Evolutionary conservation across 2,797 vertebrate genomes (phyloP).

Genomic region (Hypotaenidia philippensis): DNA sequence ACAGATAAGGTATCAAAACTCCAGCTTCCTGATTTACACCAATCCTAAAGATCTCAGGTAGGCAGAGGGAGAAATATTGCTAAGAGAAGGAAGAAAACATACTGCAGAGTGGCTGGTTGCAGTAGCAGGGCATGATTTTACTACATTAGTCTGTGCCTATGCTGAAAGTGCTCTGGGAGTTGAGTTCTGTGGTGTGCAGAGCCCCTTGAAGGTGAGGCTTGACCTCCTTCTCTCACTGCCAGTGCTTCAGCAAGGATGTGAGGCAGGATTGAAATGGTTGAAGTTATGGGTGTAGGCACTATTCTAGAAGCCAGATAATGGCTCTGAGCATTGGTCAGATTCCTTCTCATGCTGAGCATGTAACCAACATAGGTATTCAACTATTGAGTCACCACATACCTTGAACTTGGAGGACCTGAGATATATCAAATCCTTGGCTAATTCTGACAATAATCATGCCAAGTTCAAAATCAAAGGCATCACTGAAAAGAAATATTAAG

Average conservation of each 20-base stretch:
- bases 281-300: background rate
- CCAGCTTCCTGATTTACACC: background rate
- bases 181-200: background rate
- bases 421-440: slow-evolving; percentile 92
- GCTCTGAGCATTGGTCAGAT: background rate
- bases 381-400: slow-evolving; percentile 80
- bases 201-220: background rate
- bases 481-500: slow-evolving; percentile 81
- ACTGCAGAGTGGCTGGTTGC: background rate
- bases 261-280: background rate
- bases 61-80: background rate
- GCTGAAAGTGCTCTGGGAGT: background rate
- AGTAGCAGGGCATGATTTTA: background rate
- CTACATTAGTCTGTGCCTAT: background rate
- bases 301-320: background rate
- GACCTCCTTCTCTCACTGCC: background rate
- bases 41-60: background rate
- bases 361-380: background rate
- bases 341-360: background rate
- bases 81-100: background rate
- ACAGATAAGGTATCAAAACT: background rate
- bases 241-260: background rate
- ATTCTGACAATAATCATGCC: slow-evolving; percentile 90
- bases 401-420: slow-evolving; percentile 91
- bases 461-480: slow-evolving; percentile 95